phyloP scores from a whole-genome alignment of 1,140 invertebrate genomes.

The Drosophila suzukii region DNA sequence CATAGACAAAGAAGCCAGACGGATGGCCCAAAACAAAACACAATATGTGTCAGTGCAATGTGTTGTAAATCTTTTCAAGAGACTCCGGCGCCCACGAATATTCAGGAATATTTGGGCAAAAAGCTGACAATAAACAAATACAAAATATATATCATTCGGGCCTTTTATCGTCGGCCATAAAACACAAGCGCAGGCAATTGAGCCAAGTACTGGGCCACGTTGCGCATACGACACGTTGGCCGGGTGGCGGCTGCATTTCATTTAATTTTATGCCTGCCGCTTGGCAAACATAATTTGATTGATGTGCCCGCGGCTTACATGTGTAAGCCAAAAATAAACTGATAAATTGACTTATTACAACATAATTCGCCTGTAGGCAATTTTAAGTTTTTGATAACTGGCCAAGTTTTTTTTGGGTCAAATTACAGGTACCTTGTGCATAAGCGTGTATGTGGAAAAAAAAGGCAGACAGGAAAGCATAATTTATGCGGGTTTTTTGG shows the following conservation, averaged over 20 bases:
- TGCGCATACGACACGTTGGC: constrained; percentile 59
- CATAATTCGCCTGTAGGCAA: constrained; percentile 36
- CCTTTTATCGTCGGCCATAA: constrained; percentile 61
- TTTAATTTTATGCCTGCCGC: constrained; percentile 42
- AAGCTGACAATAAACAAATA: constrained; percentile 30
- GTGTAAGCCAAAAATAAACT: constrained; percentile 70
- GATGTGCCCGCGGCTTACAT: constrained; percentile 38
- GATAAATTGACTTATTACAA: constrained; percentile 73
- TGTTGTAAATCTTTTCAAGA: constrained; percentile 69
- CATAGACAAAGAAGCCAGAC: constrained; percentile 54
- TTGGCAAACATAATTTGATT: constrained; percentile 41
- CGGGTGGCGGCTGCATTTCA: constrained; percentile 40
- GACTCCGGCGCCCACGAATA: background rate
- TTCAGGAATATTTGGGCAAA: background rate
- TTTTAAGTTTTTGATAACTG: constrained; percentile 30
- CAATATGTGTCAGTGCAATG: constrained; percentile 76
- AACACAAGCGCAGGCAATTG: constrained; percentile 32
- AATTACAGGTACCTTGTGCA: constrained; percentile 4
- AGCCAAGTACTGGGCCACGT: constrained; percentile 23
- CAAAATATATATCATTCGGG: constrained; percentile 54
- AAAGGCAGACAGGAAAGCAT: constrained; percentile 23
- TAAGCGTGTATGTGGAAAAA: constrained; percentile 5
- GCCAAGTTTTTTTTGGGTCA: constrained; percentile 8
- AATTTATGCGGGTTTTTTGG: constrained; percentile 45
- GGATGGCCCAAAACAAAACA: constrained; percentile 5